These are phyloP conservation scores for Anodontia alba DNA, from an alignment of 2,888 invertebrate genomes.

Conservation along the genomic window DNA sequence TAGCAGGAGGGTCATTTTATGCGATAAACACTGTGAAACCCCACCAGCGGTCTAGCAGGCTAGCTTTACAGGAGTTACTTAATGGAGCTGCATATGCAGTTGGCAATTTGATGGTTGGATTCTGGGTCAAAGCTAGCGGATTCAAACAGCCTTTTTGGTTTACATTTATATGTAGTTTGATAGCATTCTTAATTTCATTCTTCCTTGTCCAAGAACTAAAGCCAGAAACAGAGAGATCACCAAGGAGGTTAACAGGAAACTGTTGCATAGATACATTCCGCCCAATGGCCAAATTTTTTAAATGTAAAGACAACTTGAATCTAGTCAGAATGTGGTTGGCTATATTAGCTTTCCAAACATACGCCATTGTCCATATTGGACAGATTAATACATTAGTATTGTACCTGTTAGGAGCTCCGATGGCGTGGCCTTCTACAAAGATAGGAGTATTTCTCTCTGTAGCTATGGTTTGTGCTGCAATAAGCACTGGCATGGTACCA, in stretches of 20 bases:
- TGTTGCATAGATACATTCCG: constrained; percentile 77
- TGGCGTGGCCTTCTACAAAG: constrained; percentile 74
- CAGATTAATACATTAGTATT: constrained; percentile 82
- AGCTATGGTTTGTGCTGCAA: constrained; percentile 78
- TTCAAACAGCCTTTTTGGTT: constrained; percentile 83
- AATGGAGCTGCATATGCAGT: constrained; percentile 80
- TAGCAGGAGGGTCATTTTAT: constrained; percentile 79
- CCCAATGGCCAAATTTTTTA: constrained; percentile 77
- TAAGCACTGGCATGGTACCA: constrained; percentile 76
- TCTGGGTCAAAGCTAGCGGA: constrained; percentile 79
- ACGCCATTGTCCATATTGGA: constrained; percentile 83
- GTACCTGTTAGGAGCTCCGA: constrained; percentile 78
- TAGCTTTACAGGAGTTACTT: constrained; percentile 79
- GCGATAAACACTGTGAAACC: constrained; percentile 78
- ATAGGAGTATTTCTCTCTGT: constrained; percentile 79
- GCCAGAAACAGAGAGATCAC: constrained; percentile 45
- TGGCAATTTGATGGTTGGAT: constrained; percentile 81
- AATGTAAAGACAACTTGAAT: constrained; percentile 74
- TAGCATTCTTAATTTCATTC: constrained; percentile 79
- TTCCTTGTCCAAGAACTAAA: constrained; percentile 78
- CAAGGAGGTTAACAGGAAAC: constrained; percentile 66
- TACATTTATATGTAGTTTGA: constrained; percentile 77
- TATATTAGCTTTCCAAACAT: constrained; percentile 82
- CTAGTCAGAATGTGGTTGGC: constrained; percentile 82
- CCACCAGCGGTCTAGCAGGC: constrained; percentile 73